phyloP scores from a whole-genome alignment of 1,140 invertebrate species.

The Teleopsis dalmanni region DNA sequence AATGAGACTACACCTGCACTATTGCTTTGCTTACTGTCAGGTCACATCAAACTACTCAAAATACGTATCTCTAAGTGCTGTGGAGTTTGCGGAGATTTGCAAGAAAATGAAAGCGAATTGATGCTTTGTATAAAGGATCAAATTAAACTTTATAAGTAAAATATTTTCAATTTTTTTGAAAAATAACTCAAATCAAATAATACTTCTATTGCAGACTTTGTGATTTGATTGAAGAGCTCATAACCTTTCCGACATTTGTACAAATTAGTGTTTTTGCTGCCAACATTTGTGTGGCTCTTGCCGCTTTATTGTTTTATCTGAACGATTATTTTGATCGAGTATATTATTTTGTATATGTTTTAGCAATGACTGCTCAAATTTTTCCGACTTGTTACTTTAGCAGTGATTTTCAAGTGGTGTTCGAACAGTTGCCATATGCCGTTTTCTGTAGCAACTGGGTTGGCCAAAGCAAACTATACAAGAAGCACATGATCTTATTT shows the following conservation, averaged over 20 bases:
- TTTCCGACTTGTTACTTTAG: conserved; percentile 8
- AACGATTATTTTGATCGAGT: conserved; percentile 1
- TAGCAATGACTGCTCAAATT: conserved; percentile 2
- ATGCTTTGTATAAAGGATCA: conserved; percentile 31
- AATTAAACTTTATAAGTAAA: conserved; percentile 24
- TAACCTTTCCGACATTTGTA: conserved; percentile 2
- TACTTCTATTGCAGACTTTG: conserved; percentile 1
- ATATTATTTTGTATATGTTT: conserved; percentile 1
- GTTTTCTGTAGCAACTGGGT: conserved; percentile 6
- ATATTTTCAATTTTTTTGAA: not conserved
- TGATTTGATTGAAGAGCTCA: not conserved
- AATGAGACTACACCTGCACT: conserved; percentile 6
- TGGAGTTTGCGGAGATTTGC: conserved; percentile 3
- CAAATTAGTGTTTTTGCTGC: conserved; percentile 2
- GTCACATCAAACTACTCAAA: conserved; percentile 2
- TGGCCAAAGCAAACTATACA: not conserved
- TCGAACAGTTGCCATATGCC: conserved; percentile 3
- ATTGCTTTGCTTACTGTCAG: not conserved
- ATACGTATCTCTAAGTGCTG: conserved; percentile 5
- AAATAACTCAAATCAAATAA: not conserved
- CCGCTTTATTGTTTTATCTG: conserved; percentile 5
- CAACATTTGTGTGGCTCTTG: conserved; percentile 2
- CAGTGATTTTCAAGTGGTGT: not conserved
- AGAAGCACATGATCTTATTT: conserved; percentile 6
- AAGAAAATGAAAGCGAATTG: conserved; percentile 10